phyloP scores from a whole-genome alignment of 2,797 vertebrate genomes.

The Pseudocheirus occidentalis region DNA sequence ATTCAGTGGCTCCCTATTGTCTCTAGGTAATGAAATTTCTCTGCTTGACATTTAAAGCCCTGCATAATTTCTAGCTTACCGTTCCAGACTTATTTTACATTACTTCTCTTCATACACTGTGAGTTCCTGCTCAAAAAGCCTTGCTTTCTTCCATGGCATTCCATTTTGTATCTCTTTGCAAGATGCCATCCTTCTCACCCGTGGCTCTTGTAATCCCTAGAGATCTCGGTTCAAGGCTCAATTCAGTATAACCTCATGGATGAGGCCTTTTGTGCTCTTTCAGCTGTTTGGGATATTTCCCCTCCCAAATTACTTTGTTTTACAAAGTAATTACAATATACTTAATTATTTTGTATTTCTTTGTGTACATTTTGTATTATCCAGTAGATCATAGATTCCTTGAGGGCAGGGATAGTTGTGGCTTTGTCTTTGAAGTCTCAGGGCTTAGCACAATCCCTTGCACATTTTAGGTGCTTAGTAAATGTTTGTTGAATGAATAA shows the following conservation, averaged over 20 bases:
- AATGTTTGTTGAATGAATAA: background rate
- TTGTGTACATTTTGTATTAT: background rate
- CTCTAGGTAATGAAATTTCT: background rate
- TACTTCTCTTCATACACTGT: background rate
- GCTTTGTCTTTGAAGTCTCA: background rate
- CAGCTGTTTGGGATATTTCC: background rate
- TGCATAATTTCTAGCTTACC: background rate
- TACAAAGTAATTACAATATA: too few species aligned
- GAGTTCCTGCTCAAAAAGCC: background rate
- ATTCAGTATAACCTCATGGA: background rate
- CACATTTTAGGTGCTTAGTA: background rate
- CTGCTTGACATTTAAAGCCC: background rate
- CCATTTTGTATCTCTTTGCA: background rate
- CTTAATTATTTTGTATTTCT: background rate
- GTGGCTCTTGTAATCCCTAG: background rate
- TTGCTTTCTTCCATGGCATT: background rate
- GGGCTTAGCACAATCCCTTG: background rate
- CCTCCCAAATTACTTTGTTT: background rate
- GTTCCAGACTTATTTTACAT: background rate
- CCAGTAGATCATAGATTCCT: background rate
- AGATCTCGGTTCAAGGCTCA: background rate
- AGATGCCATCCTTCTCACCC: background rate
- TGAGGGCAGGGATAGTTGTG: background rate
- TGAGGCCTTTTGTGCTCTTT: background rate
- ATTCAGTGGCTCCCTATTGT: background rate